A percentile compares a stretch with the other conserved stretches of the same genome.
Conservation (phyloP, 2,113 vertebrate genomes). For the Apaloderma vittatum region DNA sequence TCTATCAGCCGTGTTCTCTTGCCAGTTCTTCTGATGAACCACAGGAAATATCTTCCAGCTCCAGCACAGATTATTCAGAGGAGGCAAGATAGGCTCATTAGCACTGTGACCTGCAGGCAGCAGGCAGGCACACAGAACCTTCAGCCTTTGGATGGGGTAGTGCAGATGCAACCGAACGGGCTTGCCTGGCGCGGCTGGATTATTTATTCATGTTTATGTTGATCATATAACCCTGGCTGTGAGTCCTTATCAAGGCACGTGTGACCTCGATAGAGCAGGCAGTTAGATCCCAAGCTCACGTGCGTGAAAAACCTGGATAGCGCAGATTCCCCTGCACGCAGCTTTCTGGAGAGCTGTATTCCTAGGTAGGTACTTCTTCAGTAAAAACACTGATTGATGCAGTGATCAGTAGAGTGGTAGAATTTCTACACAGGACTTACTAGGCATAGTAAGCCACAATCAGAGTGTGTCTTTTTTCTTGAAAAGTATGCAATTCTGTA, state of each 20-base stretch:
- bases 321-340: neutral
- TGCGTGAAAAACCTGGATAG: neutral
- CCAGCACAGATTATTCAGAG: conserved; percentile 53
- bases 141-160: neutral
- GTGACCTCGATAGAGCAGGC: neutral
- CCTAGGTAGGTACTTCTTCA: neutral
- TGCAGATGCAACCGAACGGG: neutral
- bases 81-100: conserved; percentile 34
- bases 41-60: conserved; percentile 44
- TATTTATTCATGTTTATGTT: neutral
- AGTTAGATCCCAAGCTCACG: neutral
- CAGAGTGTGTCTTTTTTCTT: neutral
- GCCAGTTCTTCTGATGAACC: conserved; percentile 60
- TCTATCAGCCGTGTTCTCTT: conserved; percentile 37
- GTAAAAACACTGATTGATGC: neutral
- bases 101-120: neutral
- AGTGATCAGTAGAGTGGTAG: neutral
- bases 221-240: neutral
- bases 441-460: neutral
- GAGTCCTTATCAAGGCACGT: neutral
- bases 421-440: neutral
- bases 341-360: neutral
- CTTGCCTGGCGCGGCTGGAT: neutral
- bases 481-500: neutral
- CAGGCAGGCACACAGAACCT: neutral